Evolutionary conservation across 2,113 vertebrate genomes (phyloP).

Genomic region (Ophthalmolycus amberensis): DNA sequence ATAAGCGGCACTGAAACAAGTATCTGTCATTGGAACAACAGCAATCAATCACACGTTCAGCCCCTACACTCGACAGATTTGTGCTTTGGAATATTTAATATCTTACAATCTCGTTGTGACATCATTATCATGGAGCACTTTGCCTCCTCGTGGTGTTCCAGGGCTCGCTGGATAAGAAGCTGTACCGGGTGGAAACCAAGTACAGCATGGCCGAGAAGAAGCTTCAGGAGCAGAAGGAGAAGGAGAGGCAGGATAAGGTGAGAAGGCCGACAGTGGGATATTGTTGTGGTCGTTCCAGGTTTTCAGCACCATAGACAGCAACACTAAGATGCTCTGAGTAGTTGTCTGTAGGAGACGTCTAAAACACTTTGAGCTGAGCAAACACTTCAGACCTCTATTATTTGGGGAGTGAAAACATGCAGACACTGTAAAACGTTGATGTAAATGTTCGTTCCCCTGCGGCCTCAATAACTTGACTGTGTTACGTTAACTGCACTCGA

Average conservation of each 20-base stretch:
- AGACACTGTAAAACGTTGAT: no score
- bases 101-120: neutral
- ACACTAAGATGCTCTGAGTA: neutral
- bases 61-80: neutral
- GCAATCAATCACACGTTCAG: neutral
- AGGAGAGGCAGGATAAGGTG: slow-evolving; percentile 78
- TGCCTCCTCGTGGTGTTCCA: slow-evolving; percentile 27
- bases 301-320: neutral
- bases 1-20: neutral
- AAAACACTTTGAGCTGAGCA: no score
- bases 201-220: slow-evolving; percentile 69
- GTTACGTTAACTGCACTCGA: neutral
- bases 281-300: no score
- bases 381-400: no score
- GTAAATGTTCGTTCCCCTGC: no score
- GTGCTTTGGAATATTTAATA: neutral
- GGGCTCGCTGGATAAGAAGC: slow-evolving; percentile 71
- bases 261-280: neutral
- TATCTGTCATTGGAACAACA: neutral
- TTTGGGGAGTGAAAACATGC: no score
- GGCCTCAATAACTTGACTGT: no score
- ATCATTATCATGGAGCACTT: neutral
- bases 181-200: slow-evolving; percentile 69
- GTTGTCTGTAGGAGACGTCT: no score
- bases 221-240: slow-evolving; percentile 77